Base-by-base conservation (phyloP, 92 coral and sea anemone genomes). In the Phenganax stokvisi region DNA sequence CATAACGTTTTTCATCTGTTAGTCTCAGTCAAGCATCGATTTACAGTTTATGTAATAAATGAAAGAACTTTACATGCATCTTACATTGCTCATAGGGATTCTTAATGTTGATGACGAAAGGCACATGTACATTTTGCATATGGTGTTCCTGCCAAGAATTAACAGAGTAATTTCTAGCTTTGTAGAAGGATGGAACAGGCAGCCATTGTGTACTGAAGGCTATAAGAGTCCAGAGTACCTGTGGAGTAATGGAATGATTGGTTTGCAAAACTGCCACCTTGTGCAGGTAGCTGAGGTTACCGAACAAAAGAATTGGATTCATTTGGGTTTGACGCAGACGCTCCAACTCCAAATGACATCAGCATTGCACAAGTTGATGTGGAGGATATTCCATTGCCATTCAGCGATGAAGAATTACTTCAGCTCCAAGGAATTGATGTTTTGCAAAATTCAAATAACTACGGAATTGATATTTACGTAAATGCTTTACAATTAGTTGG, bases 141-240 rank as follows among this genome's bases (percentile, higher is more conserved):
- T 61, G 67, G 67, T 61, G 67, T 61, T 61, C 67, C 29, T 61
- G 7, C 67, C 67, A 20, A 61, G 67, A 61, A 61, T 61, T 61
- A 61, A 61, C 67, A 61, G 67, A 37, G 6, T 37, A 37, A 37
- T 37, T 37, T 37, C 47, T 37, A 37, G 47, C 47, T 37, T 37
- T 37, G 47, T 61, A 2, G 29, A 61, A 7, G 67, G 67, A 61
- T 61, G 67, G 67, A 61, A 61, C 67, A 61, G 27, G 25, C 67
- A 61, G 5, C 67, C 67, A 61, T 61, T 61, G 67, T 27, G 25
- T 13, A 61, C 67, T 17, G 67, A 61, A 61, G 28, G 67, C 6
- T 9, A 61, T 27, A 61, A 61, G 67, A 61, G 12, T 61, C 47
- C 47, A 1, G 47, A 37, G 47, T 37, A 37, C 47, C 47, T 37